Conservation (phyloP, 2,888 invertebrate genomes). For the Homarus gammarus region DNA sequence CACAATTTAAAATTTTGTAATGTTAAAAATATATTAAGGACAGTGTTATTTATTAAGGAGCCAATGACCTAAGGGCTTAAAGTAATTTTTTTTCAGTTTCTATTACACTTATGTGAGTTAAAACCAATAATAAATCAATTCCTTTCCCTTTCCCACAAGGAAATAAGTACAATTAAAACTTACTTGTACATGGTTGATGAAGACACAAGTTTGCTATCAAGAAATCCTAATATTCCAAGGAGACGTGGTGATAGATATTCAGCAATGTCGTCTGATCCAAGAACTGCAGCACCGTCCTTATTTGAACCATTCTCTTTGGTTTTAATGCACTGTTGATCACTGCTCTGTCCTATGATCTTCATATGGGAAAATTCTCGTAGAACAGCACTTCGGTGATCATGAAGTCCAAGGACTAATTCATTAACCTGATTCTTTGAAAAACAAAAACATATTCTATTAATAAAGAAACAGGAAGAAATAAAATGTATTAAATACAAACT, state of each 20-base stretch:
- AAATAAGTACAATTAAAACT: neutral
- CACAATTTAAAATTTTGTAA: too few species aligned
- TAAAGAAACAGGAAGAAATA: too few species aligned
- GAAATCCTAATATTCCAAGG: constrained; percentile 71
- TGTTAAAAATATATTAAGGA: too few species aligned
- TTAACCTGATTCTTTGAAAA: constrained; percentile 71
- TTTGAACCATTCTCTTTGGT: neutral
- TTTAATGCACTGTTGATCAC: neutral
- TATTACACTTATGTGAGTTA: too few species aligned
- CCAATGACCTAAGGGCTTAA: too few species aligned
- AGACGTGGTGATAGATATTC: constrained; percentile 65
- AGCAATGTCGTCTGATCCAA: constrained; percentile 54
- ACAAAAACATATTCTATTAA: neutral
- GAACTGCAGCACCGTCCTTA: neutral
- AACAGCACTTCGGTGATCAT: constrained; percentile 62
- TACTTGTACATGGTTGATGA: constrained; percentile 72
- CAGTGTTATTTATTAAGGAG: too few species aligned
- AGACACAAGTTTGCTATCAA: constrained; percentile 74
- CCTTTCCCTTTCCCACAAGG: too few species aligned
- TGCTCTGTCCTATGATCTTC: constrained; percentile 27
- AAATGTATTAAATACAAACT: too few species aligned
- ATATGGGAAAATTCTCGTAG: constrained; percentile 72
- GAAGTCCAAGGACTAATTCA: constrained; percentile 74
- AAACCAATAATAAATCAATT: too few species aligned
- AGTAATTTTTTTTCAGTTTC: too few species aligned